phyloP scores from a whole-genome alignment of 1,140 invertebrate species.

The Leptinotarsa undecemlineata region DNA sequence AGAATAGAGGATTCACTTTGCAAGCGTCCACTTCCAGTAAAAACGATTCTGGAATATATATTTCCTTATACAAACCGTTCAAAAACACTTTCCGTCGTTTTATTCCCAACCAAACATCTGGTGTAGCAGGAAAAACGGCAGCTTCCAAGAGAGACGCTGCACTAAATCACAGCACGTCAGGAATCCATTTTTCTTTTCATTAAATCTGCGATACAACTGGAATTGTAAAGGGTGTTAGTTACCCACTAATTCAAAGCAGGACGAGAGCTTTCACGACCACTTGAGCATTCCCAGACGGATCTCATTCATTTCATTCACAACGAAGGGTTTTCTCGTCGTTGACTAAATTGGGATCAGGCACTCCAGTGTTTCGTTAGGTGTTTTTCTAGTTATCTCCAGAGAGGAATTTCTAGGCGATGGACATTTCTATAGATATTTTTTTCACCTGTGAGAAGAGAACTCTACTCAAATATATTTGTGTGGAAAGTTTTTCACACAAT shows the following conservation, averaged over 20 bases:
- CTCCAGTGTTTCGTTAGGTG: not conserved
- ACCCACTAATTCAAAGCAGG: not conserved
- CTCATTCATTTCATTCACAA: not conserved
- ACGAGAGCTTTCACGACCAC: conserved; percentile 2
- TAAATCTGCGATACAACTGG: not conserved
- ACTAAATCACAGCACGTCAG: not conserved
- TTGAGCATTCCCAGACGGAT: not conserved
- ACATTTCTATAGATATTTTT: no score
- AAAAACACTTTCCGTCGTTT: no score
- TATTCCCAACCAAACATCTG: no score
- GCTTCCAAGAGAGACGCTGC: not conserved
- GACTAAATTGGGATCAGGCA: not conserved
- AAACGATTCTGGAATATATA: no score
- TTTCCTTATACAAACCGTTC: no score
- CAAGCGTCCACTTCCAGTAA: no score
- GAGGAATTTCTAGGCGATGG: no score
- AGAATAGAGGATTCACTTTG: no score
- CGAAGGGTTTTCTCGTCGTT: not conserved
- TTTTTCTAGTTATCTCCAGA: not conserved
- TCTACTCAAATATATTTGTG: no score
- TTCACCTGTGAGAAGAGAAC: no score
- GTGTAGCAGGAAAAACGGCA: no score
- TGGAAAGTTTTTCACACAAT: no score
- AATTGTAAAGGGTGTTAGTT: not conserved
- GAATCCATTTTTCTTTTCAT: conserved; percentile 10